Evolutionary conservation across 2,797 vertebrate species (phyloP), one percentile per base, ranked within the genome.

Genomic region (Phoxinus dragarum): DNA sequence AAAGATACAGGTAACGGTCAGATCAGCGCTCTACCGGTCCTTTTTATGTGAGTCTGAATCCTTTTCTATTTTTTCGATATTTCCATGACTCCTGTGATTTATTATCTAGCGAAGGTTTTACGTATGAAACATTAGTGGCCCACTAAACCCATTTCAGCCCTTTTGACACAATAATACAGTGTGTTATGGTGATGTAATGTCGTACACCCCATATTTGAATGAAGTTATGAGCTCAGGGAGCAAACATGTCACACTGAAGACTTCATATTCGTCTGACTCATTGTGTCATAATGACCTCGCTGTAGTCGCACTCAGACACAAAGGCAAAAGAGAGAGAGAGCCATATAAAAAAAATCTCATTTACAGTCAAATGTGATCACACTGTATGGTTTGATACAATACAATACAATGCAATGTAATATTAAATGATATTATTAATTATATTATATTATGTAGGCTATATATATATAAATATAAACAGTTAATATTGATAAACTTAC

Each of bases 1-100:
- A 88, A 89, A 84, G 68, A 72, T 79, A 67, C 67, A 69, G 72
- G 75, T 54, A 73, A 66, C 71, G 80, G 61, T 83, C 69, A 86
- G 84, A 88, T 85, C 59, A 81, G 54, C 19, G 23, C 47, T 67
- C 49, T 84, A 36, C 71, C 81, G n/a, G 69, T n/a, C 74, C 44
- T 75, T 89, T 84, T 54, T 82, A 61, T 52, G 72, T 47, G 44
- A 66, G 64, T 47, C 21, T 69, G 66, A 27, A 69, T 81, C 8
- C 31, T 9, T 52, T 52, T 80, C 11, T 36, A 27, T 67, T 54
- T 84, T 84, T 77, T 68, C 44, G 9, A 16, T 64, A 67, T 76
- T 59, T 34, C 14, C 31, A 66, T 66, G 14, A 66, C 31, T 66
- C 38, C 27, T 6, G 38, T 78, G 27, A 79, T 84, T 44, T 67